These are phyloP conservation scores for Meleagris gallopavo DNA, from an alignment of 2,113 vertebrate species.

Conservation along the genomic window DNA sequence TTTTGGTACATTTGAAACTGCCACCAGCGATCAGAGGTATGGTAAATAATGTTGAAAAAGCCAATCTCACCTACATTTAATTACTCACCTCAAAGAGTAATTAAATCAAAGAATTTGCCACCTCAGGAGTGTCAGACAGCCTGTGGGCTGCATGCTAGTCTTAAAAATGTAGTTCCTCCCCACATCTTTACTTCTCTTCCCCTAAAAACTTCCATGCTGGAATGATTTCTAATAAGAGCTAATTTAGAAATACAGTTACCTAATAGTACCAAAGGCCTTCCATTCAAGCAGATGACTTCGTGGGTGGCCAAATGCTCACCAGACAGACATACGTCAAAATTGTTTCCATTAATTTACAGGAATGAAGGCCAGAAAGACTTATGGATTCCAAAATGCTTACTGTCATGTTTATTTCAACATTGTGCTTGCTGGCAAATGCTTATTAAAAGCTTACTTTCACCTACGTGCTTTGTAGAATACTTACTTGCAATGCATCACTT, in stretches of 20 bases:
- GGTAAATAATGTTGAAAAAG: neutral
- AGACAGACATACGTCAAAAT: neutral
- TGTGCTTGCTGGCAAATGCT: neutral
- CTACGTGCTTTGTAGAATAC: neutral
- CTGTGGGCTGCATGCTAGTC: neutral
- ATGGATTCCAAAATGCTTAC: conserved; percentile 5
- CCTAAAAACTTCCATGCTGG: neutral
- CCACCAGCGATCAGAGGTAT: too few relatives aligned
- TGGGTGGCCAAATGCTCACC: neutral
- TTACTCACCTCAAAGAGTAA: neutral
- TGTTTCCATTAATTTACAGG: neutral
- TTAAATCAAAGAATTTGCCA: neutral
- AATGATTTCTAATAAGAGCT: neutral
- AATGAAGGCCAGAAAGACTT: conserved; percentile 9
- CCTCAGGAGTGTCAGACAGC: neutral
- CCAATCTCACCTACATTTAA: neutral
- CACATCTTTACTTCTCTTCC: neutral
- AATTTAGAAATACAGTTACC: neutral
- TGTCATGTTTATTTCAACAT: neutral
- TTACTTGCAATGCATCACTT: neutral
- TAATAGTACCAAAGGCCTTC: neutral
- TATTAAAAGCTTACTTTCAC: neutral
- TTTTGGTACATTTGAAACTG: too few relatives aligned
- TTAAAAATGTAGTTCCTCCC: neutral
- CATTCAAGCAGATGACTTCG: neutral